Base-by-base conservation (phyloP, 2,888 invertebrate genomes). In the Teinopalpus imperialis region DNA sequence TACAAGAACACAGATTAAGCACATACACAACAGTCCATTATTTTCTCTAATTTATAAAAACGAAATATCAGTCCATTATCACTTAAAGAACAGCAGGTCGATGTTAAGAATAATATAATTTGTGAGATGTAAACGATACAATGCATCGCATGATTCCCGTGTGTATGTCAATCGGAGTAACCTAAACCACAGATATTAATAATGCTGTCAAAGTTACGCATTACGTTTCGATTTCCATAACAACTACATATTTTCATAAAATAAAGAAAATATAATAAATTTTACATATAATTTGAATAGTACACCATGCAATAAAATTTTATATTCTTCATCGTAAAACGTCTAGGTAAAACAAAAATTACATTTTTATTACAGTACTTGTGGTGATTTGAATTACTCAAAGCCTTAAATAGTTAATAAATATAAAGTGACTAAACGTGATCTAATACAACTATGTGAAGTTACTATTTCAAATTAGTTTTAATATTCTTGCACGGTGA, bases 1-100 rank as follows among this genome's bases (percentile, higher is more conserved):
- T 66, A 68, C 66, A 66, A 61, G 63, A 59, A 69, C 54, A 52
- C 57, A 51, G 55, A 50, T 50, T 51, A 57, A 61, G 57, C 52
- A 63, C 60, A 57, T 55, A 56, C 63, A 65, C 61, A 59, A 69
- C 59, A 55, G 66, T 70, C 59, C 80, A 81, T 81, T 67, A 70
- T 74, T 56, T 47, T 44, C 18, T 27, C 14, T 47, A 52, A 18
- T 8, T 44, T 49, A 51, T n/a, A 48, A 57, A 43, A 48, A 57
- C 46, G 41, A 23, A 43, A 40, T 40, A 47, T 56, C 30, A 49
- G 51, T 56, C 46, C 54, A 56, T 56, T 52, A 29, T 54, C 23
- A 42, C 29, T 39, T 37, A 39, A 23, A 43, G 16, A 23, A 20
- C 3, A 21, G 9, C 12, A 23, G 24, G 9, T 30, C 13, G 4